Percentiles rank a stretch among this genome's conserved stretches.
These are phyloP conservation scores for Drosophila miranda DNA, from an alignment of 1,140 invertebrate species.

Conservation along the genomic window DNA sequence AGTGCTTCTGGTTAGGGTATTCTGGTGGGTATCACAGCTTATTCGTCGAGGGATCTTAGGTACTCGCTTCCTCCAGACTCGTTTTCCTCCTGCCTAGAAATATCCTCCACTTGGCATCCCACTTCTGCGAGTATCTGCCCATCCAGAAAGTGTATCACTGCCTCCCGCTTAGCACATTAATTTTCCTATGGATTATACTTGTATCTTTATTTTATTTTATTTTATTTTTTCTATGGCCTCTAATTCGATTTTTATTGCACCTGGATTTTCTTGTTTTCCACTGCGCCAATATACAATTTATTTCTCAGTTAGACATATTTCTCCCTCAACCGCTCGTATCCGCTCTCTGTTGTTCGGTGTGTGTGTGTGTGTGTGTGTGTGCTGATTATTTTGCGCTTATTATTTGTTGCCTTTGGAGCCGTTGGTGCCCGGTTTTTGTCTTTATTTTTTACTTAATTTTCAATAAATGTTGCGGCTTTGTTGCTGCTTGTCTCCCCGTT, in stretches of 20 bases:
- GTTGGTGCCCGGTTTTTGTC: conserved; percentile 2
- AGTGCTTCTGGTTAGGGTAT: conserved; percentile 11
- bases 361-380: conserved; percentile 27
- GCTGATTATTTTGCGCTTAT: conserved; percentile 79
- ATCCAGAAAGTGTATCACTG: conserved; percentile 20
- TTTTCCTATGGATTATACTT: conserved; percentile 38
- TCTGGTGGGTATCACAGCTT: not conserved
- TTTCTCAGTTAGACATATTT: conserved; percentile 56
- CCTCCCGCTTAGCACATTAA: conserved; percentile 7
- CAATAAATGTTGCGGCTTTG: conserved; percentile 74
- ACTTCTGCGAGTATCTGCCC: not conserved
- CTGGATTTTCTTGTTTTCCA: conserved; percentile 77
- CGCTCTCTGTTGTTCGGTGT: not conserved
- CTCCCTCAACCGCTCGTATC: conserved; percentile 29
- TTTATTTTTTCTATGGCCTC: conserved; percentile 53
- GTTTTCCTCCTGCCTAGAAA: no score
- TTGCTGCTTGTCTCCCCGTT: conserved; percentile 53
- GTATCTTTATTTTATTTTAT: conserved; percentile 27
- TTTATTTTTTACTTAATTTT: conserved; percentile 68
- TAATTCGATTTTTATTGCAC: conserved; percentile 77
- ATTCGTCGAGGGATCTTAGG: no score
- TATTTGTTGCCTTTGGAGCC: conserved; percentile 58
- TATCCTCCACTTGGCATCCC: no score
- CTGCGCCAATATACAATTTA: conserved; percentile 73
- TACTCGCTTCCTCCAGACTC: no score